phyloP scores from a whole-genome alignment of 2,113 vertebrate genomes.

The Pionites leucogaster region DNA sequence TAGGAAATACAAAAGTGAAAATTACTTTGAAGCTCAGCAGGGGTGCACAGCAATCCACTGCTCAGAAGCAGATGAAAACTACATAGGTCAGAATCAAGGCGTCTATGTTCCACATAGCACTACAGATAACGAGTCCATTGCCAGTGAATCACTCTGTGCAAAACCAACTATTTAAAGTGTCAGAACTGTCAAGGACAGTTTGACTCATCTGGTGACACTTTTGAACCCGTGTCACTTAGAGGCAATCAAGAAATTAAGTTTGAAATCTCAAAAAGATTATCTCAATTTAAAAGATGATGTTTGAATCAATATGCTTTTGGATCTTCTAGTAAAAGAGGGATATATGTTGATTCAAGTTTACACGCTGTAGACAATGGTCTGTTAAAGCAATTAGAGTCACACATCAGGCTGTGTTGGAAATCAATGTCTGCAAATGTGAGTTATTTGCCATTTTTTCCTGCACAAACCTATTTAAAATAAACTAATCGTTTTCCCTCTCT shows the following conservation, averaged over 20 bases:
- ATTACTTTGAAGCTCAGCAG: constrained; percentile 51
- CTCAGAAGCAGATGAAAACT: constrained; percentile 43
- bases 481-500: background rate
- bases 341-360: constrained; percentile 9
- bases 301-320: constrained; percentile 39
- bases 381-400: constrained; percentile 44
- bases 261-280: constrained; percentile 51
- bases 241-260: constrained; percentile 59
- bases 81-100: constrained; percentile 22
- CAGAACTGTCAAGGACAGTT: constrained; percentile 47
- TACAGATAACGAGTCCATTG: constrained; percentile 41
- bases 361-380: constrained; percentile 32
- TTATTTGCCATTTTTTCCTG: background rate
- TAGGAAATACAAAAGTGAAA: constrained; percentile 33
- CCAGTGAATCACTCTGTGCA: background rate
- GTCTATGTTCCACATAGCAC: background rate
- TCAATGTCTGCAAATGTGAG: constrained; percentile 27
- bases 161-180: constrained; percentile 25
- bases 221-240: constrained; percentile 38
- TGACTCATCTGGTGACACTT: background rate
- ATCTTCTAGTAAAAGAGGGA: background rate
- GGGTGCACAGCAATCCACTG: background rate
- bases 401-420: constrained; percentile 5
- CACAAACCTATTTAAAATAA: background rate
- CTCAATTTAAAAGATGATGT: background rate